Conservation (phyloP, 2,797 vertebrate genomes). For the Bradypus variegatus region DNA sequence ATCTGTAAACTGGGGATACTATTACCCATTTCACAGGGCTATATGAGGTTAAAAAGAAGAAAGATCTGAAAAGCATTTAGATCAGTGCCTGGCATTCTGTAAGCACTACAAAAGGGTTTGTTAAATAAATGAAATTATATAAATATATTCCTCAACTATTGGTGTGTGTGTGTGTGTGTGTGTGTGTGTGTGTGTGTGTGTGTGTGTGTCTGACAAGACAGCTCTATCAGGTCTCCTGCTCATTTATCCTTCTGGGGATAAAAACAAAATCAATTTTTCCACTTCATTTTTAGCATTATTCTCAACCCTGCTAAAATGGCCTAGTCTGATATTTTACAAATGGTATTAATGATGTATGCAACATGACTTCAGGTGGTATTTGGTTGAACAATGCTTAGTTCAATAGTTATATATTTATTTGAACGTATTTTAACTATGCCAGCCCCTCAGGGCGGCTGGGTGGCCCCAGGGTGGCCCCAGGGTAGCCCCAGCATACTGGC, state of each 20-base stretch:
- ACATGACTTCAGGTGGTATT: conserved; percentile 5
- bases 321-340: conserved; percentile 2
- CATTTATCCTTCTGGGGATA: background rate
- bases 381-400: conserved; percentile 39
- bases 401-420: conserved; percentile 24
- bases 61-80: conserved; percentile 12
- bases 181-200: no score
- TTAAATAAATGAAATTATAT: conserved; percentile 15
- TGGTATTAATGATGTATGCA: background rate
- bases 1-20: conserved; percentile 4
- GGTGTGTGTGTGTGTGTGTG: background rate
- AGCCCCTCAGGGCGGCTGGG: background rate
- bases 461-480: background rate
- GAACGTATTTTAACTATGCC: background rate
- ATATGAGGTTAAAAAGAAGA: background rate
- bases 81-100: background rate
- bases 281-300: conserved; percentile 41
- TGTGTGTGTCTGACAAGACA: background rate
- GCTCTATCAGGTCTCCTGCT: background rate
- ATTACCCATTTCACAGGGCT: conserved; percentile 1
- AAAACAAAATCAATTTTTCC: background rate
- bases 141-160: background rate
- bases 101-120: background rate
- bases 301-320: background rate
- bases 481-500: background rate